Percentiles rank a stretch among this genome's conserved stretches.
Evolutionary conservation across 2,113 vertebrate species (phyloP).

Genomic region (Bos javanicus): DNA sequence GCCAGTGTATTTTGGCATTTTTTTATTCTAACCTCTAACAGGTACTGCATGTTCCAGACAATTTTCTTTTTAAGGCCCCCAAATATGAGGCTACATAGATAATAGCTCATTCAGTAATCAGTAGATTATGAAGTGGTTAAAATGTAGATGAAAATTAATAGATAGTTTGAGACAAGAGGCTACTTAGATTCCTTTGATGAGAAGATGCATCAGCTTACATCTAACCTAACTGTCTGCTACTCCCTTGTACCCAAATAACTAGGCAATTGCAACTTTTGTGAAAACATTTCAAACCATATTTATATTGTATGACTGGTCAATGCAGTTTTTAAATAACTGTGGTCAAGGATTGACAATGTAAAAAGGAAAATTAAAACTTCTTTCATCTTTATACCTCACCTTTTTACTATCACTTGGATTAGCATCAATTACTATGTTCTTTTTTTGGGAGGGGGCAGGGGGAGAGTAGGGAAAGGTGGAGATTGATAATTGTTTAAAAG

Average conservation of each 20-base stretch:
- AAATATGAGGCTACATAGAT: slow-evolving; percentile 19
- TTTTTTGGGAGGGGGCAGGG: neutral
- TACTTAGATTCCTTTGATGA: slow-evolving; percentile 50
- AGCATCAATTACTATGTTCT: neutral
- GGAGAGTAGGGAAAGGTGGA: neutral
- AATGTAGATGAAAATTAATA: slow-evolving; percentile 72
- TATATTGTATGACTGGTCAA: neutral
- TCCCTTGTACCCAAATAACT: neutral
- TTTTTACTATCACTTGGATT: neutral
- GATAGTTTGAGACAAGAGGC: slow-evolving; percentile 67
- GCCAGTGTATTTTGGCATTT: slow-evolving; percentile 14
- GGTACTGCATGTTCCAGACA: slow-evolving; percentile 41
- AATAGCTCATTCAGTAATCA: slow-evolving; percentile 47
- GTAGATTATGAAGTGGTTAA: slow-evolving; percentile 63
- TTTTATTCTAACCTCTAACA: slow-evolving; percentile 58
- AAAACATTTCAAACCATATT: slow-evolving; percentile 36
- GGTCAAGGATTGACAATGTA: neutral
- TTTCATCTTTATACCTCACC: neutral
- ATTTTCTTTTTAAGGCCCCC: slow-evolving; percentile 47
- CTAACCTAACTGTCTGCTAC: slow-evolving; percentile 23
- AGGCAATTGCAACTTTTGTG: slow-evolving; percentile 35
- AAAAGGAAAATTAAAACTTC: neutral
- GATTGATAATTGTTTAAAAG: neutral
- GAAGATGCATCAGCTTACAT: slow-evolving; percentile 24
- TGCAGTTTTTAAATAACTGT: neutral